A percentile compares a stretch with the other conserved stretches of the same genome.
phyloP scores from a whole-genome alignment of 2,888 invertebrate species.

The Drosophila yooni region DNA sequence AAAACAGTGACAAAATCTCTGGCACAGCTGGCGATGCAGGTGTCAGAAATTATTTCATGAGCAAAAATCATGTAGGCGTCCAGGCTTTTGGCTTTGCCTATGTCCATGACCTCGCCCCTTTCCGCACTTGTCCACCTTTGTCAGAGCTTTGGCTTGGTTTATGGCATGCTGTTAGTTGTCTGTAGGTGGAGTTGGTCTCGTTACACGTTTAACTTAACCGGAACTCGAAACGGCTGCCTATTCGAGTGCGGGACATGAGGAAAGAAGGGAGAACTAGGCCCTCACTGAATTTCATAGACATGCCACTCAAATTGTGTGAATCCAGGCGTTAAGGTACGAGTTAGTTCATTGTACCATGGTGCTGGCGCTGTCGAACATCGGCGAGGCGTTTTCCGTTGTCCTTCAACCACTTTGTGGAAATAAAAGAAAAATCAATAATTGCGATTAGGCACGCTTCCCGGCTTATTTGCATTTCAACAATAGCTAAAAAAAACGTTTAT shows the following conservation, averaged over 20 bases:
- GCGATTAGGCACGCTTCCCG: conserved; percentile 81
- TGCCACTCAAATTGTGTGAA: conserved; percentile 79
- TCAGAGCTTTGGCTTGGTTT: conserved; percentile 60
- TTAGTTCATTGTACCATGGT: conserved; percentile 79
- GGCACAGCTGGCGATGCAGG: conserved; percentile 57
- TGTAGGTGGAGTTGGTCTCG: conserved; percentile 68
- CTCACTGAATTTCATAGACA: conserved; percentile 77
- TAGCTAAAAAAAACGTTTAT: conserved; percentile 27
- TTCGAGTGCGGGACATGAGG: conserved; percentile 12
- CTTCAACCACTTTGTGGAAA: conserved; percentile 58
- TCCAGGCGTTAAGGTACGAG: conserved; percentile 81
- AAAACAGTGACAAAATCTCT: conserved; percentile 29
- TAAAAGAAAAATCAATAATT: conserved; percentile 78
- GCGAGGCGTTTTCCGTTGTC: conserved; percentile 3
- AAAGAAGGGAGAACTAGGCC: conserved; percentile 7
- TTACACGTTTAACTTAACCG: conserved; percentile 73
- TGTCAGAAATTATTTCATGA: conserved; percentile 75
- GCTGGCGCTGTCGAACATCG: conserved; percentile 8
- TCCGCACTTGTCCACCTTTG: conserved; percentile 25
- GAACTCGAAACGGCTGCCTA: conserved; percentile 59
- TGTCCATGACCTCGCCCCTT: conserved; percentile 2
- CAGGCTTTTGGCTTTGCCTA: conserved; percentile 48
- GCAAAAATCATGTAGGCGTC: conserved; percentile 74
- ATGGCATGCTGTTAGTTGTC: conserved; percentile 69
- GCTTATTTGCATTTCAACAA: conserved; percentile 65